A percentile compares a stretch with the other conserved stretches of the same genome.
Evolutionary conservation across 2,113 vertebrate species (phyloP).

Genomic region (Cranoglanis bouderius): DNA sequence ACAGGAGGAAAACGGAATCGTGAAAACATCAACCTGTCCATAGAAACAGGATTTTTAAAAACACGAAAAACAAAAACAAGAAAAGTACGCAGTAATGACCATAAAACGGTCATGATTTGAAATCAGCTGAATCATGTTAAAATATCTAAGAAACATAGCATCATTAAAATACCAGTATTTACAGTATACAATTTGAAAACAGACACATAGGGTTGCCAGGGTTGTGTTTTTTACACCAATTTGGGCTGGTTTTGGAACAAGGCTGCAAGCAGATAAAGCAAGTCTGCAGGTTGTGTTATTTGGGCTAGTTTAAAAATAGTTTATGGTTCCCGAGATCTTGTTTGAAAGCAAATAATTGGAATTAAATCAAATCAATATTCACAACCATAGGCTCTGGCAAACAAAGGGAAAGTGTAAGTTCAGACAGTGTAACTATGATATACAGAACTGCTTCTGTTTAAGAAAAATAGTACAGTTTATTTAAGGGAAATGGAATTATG

Average conservation of each 20-base stretch:
- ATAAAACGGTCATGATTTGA: not conserved
- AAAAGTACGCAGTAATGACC: not conserved
- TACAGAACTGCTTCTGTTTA: too few species aligned
- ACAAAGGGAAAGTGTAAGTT: too few species aligned
- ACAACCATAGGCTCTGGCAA: not conserved
- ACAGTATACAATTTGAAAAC: not conserved
- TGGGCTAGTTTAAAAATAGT: not conserved
- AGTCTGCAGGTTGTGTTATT: not conserved
- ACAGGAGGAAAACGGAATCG: conserved; percentile 15
- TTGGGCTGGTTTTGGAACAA: not conserved
- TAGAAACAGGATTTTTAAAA: not conserved
- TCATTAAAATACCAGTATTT: not conserved
- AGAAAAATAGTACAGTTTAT: too few species aligned
- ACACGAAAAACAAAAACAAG: not conserved
- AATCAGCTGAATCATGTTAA: not conserved
- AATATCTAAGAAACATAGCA: not conserved
- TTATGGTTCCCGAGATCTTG: not conserved
- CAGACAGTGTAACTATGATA: too few species aligned
- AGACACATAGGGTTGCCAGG: not conserved
- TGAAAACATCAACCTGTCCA: not conserved
- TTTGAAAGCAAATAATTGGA: not conserved
- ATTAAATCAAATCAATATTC: not conserved
- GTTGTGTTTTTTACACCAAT: not conserved
- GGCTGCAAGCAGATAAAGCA: not conserved
- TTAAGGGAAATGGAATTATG: not conserved